Percentiles rank a stretch among this genome's conserved stretches.
Conservation (phyloP, 2,797 vertebrate species). For the Pipistrellus pygmaeus region DNA sequence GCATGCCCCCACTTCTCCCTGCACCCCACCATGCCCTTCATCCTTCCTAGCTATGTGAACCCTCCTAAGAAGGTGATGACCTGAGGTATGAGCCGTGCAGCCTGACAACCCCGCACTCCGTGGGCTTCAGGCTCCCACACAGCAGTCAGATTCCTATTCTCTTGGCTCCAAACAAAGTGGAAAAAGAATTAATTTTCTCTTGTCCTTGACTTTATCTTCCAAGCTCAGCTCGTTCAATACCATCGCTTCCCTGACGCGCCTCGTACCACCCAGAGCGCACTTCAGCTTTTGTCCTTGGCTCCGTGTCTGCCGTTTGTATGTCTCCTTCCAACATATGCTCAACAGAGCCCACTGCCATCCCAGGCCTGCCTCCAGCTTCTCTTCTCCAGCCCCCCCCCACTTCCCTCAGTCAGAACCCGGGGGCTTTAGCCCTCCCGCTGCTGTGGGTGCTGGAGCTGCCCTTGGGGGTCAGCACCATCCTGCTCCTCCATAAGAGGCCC, state of each 20-base stretch:
- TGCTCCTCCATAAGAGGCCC: not conserved
- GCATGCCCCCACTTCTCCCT: not conserved
- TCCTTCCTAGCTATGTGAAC: not conserved
- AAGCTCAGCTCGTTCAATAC: slow-evolving; percentile 5
- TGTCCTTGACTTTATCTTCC: slow-evolving; percentile 66
- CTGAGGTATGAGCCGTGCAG: not conserved
- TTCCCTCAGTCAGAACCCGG: too few species aligned
- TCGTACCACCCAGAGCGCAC: not conserved
- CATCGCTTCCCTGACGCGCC: not conserved
- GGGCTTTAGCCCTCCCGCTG: not conserved
- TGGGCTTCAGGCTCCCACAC: not conserved
- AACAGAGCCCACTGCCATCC: not conserved
- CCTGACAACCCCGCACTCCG: too few species aligned
- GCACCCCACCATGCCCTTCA: not conserved
- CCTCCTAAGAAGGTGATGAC: rapidly evolving
- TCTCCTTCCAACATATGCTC: not conserved
- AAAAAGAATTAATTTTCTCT: slow-evolving; percentile 57
- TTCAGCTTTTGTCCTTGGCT: slow-evolving; percentile 44
- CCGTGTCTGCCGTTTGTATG: not conserved
- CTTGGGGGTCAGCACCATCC: not conserved
- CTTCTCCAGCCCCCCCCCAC: not conserved
- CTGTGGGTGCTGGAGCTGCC: rapidly evolving
- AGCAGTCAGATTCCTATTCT: not conserved
- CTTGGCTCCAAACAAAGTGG: slow-evolving; percentile 35
- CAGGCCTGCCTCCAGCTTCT: not conserved